phyloP scores from a whole-genome alignment of 2,113 vertebrate species.

The Ancistrus triradiatus region DNA sequence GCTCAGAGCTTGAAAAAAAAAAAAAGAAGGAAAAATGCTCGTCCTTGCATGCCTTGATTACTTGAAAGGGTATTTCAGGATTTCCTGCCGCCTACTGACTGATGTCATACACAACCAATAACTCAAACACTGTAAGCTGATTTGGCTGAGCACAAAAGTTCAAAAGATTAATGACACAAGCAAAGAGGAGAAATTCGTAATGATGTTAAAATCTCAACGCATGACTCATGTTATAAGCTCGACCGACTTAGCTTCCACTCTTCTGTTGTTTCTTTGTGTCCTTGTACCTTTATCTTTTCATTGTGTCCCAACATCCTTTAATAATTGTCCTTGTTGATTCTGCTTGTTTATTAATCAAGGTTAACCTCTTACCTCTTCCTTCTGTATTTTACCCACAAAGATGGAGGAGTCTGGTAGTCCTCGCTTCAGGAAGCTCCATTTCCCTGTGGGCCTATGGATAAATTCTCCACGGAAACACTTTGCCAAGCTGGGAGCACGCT shows the following conservation, averaged over 20 bases:
- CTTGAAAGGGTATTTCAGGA: slow-evolving; percentile 39
- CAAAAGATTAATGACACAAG: slow-evolving; percentile 19
- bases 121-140: slow-evolving; percentile 20
- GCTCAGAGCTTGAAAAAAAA: no score
- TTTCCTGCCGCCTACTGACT: slow-evolving; percentile 38
- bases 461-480: slow-evolving; percentile 90
- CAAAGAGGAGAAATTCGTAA: neutral
- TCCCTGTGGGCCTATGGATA: slow-evolving; percentile 91
- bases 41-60: slow-evolving; percentile 39
- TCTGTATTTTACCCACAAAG: slow-evolving; percentile 52
- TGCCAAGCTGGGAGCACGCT: slow-evolving; percentile 82
- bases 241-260: neutral
- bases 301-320: neutral
- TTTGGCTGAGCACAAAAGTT: slow-evolving; percentile 24
- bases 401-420: slow-evolving; percentile 88
- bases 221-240: slow-evolving; percentile 21
- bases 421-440: slow-evolving; percentile 84
- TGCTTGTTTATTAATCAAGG: neutral
- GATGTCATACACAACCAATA: slow-evolving; percentile 37
- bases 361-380: slow-evolving; percentile 7
- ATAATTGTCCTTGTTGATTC: no score
- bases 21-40: slow-evolving; percentile 32
- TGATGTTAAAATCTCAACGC: slow-evolving; percentile 15
- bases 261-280: slow-evolving; percentile 7
- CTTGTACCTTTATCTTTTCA: neutral